These are phyloP conservation scores for Alcedo atthis DNA, from an alignment of 2,797 vertebrate species.

Conservation along the genomic window DNA sequence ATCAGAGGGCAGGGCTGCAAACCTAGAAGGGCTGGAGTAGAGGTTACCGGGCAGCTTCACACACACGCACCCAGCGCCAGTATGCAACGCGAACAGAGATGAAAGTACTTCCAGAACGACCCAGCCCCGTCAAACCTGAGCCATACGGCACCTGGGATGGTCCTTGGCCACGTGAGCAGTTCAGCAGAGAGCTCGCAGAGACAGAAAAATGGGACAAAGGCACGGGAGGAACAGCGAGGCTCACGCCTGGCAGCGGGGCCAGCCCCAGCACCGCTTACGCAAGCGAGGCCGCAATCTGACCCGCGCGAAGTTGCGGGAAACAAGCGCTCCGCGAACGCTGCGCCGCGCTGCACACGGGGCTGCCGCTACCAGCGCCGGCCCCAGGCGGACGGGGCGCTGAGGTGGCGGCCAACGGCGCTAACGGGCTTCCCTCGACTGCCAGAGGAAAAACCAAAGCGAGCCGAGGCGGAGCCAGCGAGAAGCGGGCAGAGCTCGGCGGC, in stretches of 20 bases:
- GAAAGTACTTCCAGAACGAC: neutral
- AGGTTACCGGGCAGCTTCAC: neutral
- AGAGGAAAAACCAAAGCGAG: neutral
- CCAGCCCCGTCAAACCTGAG: neutral
- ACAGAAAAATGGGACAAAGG: neutral
- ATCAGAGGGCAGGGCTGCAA: neutral
- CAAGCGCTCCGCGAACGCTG: neutral
- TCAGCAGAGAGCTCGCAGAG: fast-evolving
- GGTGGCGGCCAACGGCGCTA: fast-evolving
- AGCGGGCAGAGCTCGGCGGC: neutral
- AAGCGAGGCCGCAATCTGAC: neutral
- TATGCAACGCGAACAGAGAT: fast-evolving
- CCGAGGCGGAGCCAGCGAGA: too few relatives aligned
- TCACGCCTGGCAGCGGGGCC: fast-evolving
- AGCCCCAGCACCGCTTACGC: fast-evolving
- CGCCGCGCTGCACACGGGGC: fast-evolving
- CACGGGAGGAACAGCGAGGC: neutral
- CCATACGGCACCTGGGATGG: neutral
- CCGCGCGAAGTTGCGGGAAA: fast-evolving
- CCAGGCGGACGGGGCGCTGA: fast-evolving
- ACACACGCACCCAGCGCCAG: neutral
- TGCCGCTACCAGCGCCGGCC: neutral
- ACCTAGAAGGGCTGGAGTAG: fast-evolving
- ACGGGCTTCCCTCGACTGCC: neutral
- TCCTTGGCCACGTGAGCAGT: neutral